Evolutionary conservation across 2,888 invertebrate genomes (phyloP).

Genomic region (Creontiades dilutus): DNA sequence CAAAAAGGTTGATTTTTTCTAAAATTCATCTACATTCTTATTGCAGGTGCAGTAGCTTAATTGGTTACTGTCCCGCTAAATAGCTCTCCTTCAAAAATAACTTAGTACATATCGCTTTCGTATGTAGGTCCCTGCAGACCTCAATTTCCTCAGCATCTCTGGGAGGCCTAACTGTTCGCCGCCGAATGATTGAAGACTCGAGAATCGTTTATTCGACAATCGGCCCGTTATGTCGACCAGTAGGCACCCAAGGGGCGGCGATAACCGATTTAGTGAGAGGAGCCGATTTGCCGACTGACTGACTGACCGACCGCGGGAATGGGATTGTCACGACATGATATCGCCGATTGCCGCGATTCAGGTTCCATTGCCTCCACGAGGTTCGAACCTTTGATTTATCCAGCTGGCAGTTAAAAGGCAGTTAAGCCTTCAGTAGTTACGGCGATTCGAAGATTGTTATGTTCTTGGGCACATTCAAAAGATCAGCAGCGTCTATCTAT

Average conservation of each 20-base stretch:
- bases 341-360: background rate
- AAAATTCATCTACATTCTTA: no score
- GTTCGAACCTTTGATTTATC: background rate
- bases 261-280: background rate
- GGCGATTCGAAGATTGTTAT: no score
- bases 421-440: background rate
- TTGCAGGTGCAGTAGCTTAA: no score
- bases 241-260: background rate
- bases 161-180: background rate
- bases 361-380: background rate
- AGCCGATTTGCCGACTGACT: background rate
- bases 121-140: background rate
- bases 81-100: background rate
- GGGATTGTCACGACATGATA: constrained; percentile 5
- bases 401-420: background rate
- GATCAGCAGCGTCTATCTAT: no score
- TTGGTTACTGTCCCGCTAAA: no score
- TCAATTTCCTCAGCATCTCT: background rate
- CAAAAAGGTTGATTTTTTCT: no score
- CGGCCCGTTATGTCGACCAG: background rate
- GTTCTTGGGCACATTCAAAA: no score
- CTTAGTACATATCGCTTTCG: background rate
- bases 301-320: background rate
- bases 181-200: constrained; percentile 16
- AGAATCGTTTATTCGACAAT: background rate